These are phyloP conservation scores for Lochmaea crataegi DNA, from an alignment of 2,888 invertebrate species.

Conservation along the genomic window DNA sequence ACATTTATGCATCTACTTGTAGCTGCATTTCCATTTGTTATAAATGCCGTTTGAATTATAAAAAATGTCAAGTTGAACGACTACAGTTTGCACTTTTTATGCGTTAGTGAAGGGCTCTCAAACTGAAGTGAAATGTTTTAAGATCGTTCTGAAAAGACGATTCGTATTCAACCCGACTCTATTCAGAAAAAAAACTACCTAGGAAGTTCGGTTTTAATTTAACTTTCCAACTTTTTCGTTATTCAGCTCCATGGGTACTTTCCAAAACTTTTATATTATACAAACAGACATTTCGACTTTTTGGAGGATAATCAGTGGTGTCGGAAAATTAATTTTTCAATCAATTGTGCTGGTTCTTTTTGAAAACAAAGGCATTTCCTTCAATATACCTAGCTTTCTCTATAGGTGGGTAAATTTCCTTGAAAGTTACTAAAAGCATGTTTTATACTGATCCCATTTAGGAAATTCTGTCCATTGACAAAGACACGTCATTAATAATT, in stretches of 20 bases:
- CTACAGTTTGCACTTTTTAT: background rate
- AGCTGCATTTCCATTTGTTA: too few relatives aligned
- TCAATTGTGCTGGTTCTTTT: too few relatives aligned
- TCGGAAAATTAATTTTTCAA: too few relatives aligned
- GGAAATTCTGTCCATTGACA: background rate
- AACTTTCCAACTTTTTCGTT: slow-evolving; percentile 1
- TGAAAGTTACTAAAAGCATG: background rate
- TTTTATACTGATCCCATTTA: background rate
- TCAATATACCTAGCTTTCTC: too few relatives aligned
- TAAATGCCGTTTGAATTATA: too few relatives aligned
- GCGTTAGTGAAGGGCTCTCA: background rate
- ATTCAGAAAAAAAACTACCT: background rate
- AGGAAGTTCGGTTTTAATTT: background rate
- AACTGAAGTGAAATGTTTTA: background rate
- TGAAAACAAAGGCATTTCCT: too few relatives aligned
- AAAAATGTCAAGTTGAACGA: too few relatives aligned
- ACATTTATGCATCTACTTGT: too few relatives aligned
- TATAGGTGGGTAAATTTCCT: too few relatives aligned
- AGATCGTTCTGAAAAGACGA: slow-evolving; percentile 3
- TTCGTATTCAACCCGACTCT: slow-evolving; percentile 3
- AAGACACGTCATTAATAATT: slow-evolving; percentile 10
- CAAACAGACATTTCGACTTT: background rate
- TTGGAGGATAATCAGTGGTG: background rate
- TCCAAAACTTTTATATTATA: slow-evolving; percentile 3
- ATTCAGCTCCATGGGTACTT: background rate